Percentiles rank a stretch among this genome's conserved stretches.
Conservation (phyloP, 2,797 vertebrate genomes). For the Lithobates pipiens region DNA sequence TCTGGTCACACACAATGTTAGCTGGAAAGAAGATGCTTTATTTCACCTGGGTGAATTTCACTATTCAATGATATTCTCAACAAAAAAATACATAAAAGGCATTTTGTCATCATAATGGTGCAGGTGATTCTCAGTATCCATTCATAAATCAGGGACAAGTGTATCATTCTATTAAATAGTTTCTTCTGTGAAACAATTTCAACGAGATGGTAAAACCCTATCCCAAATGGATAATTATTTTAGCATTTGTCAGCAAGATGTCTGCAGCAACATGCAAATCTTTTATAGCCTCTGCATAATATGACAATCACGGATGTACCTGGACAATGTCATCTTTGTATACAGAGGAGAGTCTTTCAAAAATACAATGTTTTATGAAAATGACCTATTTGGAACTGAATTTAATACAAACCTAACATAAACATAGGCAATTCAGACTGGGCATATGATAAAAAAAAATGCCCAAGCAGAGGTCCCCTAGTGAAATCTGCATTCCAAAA, state of each 20-base stretch:
- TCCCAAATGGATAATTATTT: slow-evolving; percentile 77
- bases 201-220: slow-evolving; percentile 76
- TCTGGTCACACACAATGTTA: slow-evolving; percentile 42
- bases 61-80: slow-evolving; percentile 42
- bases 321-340: slow-evolving; percentile 56
- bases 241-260: slow-evolving; percentile 79
- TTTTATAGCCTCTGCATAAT: slow-evolving; percentile 65
- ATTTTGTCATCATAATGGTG: slow-evolving; percentile 63
- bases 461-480: no score
- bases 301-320: slow-evolving; percentile 55
- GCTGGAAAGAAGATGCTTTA: slow-evolving; percentile 41
- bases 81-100: slow-evolving; percentile 57
- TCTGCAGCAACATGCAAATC: slow-evolving; percentile 77
- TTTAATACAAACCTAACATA: not conserved
- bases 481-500: no score
- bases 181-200: slow-evolving; percentile 75
- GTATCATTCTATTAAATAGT: slow-evolving; percentile 71
- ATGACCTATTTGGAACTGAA: not conserved
- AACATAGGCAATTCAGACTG: not conserved
- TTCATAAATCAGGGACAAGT: slow-evolving; percentile 58
- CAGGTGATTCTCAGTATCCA: slow-evolving; percentile 65
- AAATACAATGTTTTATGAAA: slow-evolving; percentile 7
- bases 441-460: not conserved
- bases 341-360: slow-evolving; percentile 19
- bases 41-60: slow-evolving; percentile 36